These are phyloP conservation scores for Drosophila baimaii DNA, from an alignment of 1,140 invertebrate species.

Conservation along the genomic window DNA sequence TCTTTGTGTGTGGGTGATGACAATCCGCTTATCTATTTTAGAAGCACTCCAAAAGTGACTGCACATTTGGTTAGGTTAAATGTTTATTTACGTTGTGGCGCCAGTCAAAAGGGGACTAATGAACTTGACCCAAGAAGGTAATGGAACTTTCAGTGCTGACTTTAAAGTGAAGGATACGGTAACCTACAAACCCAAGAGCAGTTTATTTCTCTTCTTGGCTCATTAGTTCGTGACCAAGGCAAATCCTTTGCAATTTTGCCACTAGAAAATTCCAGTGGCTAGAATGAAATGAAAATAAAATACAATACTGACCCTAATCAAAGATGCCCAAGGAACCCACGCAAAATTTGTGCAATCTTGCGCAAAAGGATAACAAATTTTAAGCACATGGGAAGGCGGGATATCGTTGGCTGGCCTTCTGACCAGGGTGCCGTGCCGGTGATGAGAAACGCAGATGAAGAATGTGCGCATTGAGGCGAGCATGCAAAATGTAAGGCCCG, in stretches of 20 bases:
- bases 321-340: slow-evolving; percentile 43
- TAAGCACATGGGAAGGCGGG: slow-evolving; percentile 50
- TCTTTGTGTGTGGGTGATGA: slow-evolving; percentile 45
- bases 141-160: neutral
- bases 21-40: slow-evolving; percentile 27
- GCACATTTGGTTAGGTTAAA: slow-evolving; percentile 59
- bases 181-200: neutral
- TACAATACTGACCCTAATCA: slow-evolving; percentile 63
- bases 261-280: slow-evolving; percentile 4
- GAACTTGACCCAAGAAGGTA: slow-evolving; percentile 29
- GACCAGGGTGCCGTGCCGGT: slow-evolving; percentile 47
- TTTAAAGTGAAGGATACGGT: neutral
- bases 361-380: slow-evolving; percentile 77
- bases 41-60: slow-evolving; percentile 24
- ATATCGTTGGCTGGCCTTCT: slow-evolving; percentile 54
- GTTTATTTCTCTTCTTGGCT: neutral
- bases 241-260: slow-evolving; percentile 25
- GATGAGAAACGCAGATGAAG: slow-evolving; percentile 51
- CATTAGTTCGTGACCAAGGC: slow-evolving; percentile 13
- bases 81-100: slow-evolving; percentile 64
- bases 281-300: slow-evolving; percentile 32
- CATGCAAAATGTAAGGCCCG: slow-evolving; percentile 72
- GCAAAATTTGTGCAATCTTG: slow-evolving; percentile 75
- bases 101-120: slow-evolving; percentile 48
- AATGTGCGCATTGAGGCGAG: slow-evolving; percentile 57